Evolutionary conservation across 2,888 invertebrate species (phyloP), one percentile per base, ranked within the genome.

Genomic region (Argyresthia albistria): DNA sequence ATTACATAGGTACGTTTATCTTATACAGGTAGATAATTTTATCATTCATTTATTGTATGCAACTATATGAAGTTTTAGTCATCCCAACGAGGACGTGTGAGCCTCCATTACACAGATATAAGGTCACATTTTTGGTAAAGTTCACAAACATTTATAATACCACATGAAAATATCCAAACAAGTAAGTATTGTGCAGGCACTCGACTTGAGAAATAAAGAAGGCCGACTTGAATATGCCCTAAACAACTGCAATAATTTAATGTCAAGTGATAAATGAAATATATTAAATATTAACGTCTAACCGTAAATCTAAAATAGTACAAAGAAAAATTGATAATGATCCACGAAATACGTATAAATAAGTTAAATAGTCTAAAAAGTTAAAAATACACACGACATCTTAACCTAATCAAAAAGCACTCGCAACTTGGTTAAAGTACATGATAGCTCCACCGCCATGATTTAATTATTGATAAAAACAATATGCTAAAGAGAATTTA

Each of bases 281-380:
- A 86, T 86, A 84, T 84, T 84, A 81, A 82, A 81, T 81, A 80
- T 82, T 80, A 84, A 82, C 61, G 71, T 76, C 86, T 87, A n/a
- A 86, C 76, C 69, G 68, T 83, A 81, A 82, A 69, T 75, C 86
- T 86, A 86, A 84, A 84, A 80, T 80, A 83, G 83, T 80, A 82
- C 73, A 86, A 87, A 87, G 82, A 77, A 87, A 87, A 81, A 76
- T 77, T 73, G 72, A 81, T 79, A 80, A 79, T 79, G 73, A 71
- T 80, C 80, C 83, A 82, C 79, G 76, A 81, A 84, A 86, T 86
- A 82, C 80, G 80, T 83, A 81, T 80, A 86, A 87, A 87, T 87
- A 87, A 87, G 86, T 86, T 86, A 84, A 86, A 86, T 84, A 86
- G 79, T 84, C 86, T 86, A 87, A 84, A 82, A 86, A 74, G 77